phyloP scores from a whole-genome alignment of 2,888 invertebrate genomes.

The Gryllus longicercus region DNA sequence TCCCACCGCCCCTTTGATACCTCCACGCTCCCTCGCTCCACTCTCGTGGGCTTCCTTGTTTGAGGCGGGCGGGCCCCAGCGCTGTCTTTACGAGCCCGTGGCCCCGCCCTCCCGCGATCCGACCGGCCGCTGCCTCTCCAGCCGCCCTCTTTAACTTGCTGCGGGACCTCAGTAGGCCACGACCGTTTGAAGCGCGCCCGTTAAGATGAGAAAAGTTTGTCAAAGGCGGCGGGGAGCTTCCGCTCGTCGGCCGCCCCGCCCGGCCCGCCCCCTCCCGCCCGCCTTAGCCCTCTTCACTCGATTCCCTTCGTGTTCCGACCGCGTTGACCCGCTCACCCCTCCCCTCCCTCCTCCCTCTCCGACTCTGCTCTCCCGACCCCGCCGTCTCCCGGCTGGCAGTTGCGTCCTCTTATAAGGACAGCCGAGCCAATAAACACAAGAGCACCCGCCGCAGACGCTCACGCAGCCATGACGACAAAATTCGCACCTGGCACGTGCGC shows the following conservation, averaged over 20 bases:
- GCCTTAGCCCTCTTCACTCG: background rate
- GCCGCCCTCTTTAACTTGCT: background rate
- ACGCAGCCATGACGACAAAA: too few species aligned
- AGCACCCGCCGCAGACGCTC: too few species aligned
- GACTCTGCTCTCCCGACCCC: too few species aligned
- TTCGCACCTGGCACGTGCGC: too few species aligned
- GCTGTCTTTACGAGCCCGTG: background rate
- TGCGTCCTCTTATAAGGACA: too few species aligned
- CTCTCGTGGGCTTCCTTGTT: background rate
- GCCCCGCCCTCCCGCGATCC: too few species aligned
- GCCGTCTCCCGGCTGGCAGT: too few species aligned
- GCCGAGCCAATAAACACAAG: too few species aligned
- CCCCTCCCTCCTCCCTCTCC: too few species aligned
- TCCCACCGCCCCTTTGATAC: background rate
- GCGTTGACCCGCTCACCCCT: too few species aligned
- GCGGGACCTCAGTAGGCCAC: slow-evolving; percentile 17
- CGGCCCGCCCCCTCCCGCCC: background rate
- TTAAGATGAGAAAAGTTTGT: slow-evolving; percentile 8
- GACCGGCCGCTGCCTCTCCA: background rate
- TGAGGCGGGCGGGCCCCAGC: background rate
- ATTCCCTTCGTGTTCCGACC: background rate
- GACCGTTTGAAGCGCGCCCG: slow-evolving; percentile 17
- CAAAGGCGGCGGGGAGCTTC: background rate
- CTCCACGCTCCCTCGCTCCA: background rate
- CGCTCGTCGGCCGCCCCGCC: background rate